phyloP scores from a whole-genome alignment of 2,113 vertebrate genomes.

The Colossoma macropomum region DNA sequence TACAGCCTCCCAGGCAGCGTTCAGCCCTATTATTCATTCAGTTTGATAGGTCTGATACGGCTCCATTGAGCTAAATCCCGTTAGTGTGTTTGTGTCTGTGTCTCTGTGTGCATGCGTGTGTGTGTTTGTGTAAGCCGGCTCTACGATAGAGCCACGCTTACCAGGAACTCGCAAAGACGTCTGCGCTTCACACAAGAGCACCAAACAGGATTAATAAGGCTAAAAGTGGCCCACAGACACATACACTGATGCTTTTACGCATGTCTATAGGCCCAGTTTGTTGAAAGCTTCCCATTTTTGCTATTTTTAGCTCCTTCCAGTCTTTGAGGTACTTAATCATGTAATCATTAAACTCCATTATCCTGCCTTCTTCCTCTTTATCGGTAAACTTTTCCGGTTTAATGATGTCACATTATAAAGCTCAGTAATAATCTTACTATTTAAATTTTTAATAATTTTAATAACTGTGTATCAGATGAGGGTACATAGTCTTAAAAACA shows the following conservation, averaged over 20 bases:
- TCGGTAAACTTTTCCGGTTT: too few relatives aligned
- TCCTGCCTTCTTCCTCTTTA: too few relatives aligned
- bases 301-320: neutral
- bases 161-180: slow-evolving; percentile 25
- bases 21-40: neutral
- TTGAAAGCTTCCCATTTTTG: slow-evolving; percentile 1
- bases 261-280: neutral
- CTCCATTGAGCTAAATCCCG: slow-evolving; percentile 20
- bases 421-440: too few relatives aligned
- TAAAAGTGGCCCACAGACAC: slow-evolving; percentile 43
- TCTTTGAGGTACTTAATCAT: slow-evolving; percentile 31
- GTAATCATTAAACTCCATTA: too few relatives aligned
- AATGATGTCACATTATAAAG: too few relatives aligned
- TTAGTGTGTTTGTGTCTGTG: neutral
- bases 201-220: slow-evolving; percentile 71
- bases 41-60: slow-evolving; percentile 10
- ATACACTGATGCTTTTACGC: neutral
- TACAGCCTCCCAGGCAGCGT: slow-evolving; percentile 25
- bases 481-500: too few relatives aligned
- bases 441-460: too few relatives aligned
- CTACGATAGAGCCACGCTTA: slow-evolving; percentile 18
- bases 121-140: neutral
- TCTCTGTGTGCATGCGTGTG: neutral
- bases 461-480: too few relatives aligned
- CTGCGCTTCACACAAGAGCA: slow-evolving; percentile 16